phyloP scores from a whole-genome alignment of 1,140 invertebrate genomes.

The Theocolax elegans region DNA sequence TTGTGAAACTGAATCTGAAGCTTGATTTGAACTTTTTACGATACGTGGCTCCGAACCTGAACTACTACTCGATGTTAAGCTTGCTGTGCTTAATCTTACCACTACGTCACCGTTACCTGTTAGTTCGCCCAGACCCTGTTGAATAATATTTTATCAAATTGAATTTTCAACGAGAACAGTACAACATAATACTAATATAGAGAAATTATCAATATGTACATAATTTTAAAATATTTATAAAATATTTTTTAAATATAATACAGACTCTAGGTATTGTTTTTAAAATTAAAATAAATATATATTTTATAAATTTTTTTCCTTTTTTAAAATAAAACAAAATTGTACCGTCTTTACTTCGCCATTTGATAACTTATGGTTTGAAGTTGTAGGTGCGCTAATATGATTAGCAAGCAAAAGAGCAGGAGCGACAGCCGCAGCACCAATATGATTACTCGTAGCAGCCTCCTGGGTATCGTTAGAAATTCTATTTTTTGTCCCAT shows the following conservation, averaged over 20 bases:
- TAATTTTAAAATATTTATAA: too few species aligned
- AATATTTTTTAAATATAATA: neutral
- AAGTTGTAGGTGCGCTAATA: conserved; percentile 49
- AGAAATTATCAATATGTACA: too few species aligned
- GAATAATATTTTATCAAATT: too few species aligned
- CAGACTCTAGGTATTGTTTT: neutral
- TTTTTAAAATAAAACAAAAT: conserved; percentile 7
- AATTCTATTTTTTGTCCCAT: conserved; percentile 52
- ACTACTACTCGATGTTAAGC: conserved; percentile 68
- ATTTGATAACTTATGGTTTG: conserved; percentile 55
- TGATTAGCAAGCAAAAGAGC: conserved; percentile 57
- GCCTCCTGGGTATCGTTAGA: conserved; percentile 46
- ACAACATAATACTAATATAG: too few species aligned
- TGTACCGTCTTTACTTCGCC: conserved; percentile 55
- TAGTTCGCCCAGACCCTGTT: conserved; percentile 26
- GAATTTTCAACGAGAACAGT: too few species aligned
- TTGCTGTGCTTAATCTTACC: conserved; percentile 65
- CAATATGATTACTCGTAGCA: conserved; percentile 25
- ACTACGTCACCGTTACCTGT: conserved; percentile 44
- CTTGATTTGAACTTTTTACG: conserved; percentile 48
- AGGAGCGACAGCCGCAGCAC: conserved; percentile 45
- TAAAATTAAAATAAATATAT: neutral
- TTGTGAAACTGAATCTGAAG: conserved; percentile 33
- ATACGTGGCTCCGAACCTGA: conserved; percentile 57
- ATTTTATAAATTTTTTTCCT: conserved; percentile 4